Base-by-base conservation (phyloP, 2,797 vertebrate species). In the Tokudaia tokunoshimensis region DNA sequence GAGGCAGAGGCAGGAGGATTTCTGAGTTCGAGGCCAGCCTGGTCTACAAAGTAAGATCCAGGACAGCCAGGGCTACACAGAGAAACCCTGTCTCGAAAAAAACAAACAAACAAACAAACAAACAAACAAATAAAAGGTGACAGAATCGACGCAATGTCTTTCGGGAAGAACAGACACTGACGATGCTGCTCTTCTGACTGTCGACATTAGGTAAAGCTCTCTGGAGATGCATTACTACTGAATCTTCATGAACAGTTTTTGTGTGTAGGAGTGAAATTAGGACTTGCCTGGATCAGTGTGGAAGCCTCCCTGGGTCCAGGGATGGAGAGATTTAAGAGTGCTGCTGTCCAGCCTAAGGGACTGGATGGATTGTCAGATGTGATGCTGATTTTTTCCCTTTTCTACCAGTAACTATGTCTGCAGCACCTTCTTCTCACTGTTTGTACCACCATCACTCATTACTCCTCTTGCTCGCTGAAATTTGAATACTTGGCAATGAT, bases 171-270 rank as follows among this genome's bases (percentile, higher is more conserved):
- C 31, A 59, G 47, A 92, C 8, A 87, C 50, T 55, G 91, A 76
- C 0, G 81, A n/a, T 44, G 89, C 92, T 82, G 34, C 55, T 87
- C 95, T 95, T 90, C 57, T 76, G 65, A 82, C 84, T 41, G 67
- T n/a, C 20, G 55, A 57, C n/a, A 91, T 79, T 74, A 67, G 74
- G 81, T 47, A 93, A 85, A 26, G 8, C 72, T 96, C 95, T 80
- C 80, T 92, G 76, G 59, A 78, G 24, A 87, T 74, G 29, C 11
- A 52, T 79, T 83, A 84, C 37, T 31, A 80, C 34, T 92, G 88
- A 5, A 31, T 41, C 59, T 76, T 94, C 19, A 70, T 59, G 47
- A 52, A 47, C 26, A 15, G 24, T 17, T 85, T 75, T 57, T 0
- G 3, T 52, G 67, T 57, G 47, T 80, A 61, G 76, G 44, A 78